Base-by-base conservation (phyloP, 2,797 vertebrate species). In the Muscicapa striata region DNA sequence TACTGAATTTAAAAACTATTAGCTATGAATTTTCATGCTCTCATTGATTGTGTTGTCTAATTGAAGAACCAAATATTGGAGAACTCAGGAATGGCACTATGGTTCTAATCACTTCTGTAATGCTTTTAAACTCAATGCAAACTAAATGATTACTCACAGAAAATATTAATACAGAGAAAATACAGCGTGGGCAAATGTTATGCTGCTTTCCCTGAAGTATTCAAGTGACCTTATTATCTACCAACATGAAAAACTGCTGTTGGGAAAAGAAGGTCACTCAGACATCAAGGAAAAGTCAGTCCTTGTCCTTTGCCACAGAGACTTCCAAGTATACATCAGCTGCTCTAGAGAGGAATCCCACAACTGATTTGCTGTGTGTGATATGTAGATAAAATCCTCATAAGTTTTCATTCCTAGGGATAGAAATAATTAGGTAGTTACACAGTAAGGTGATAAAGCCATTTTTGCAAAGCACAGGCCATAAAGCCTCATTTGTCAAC, bases 161-260 rank as follows among this genome's bases (percentile, higher is more conserved):
- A 87, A 78, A 68, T 59, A 49, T 58, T 58, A 78, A 18, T 70
- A 10, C 59, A 70, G 61, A 70, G 57, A 80, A 74, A 86, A 67
- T 32, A 61, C 9, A 55, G 41, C 2, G 1, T 67, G 29, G 75
- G 36, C n/a, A 82, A 95, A 87, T 83, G 85, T 76, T 80, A 34
- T 13, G 16, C 54, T 83, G 68, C 79, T 87, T 91, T 83, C 61
- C 79, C 68, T 70, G 38, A 90, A 81, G 61, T 86, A 59, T 85
- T 89, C 63, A 85, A 63, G 87, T 94, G 87, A 94, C 87, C 74
- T 87, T 92, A 78, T 82, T 89, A 59, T 82, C 82, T 70, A 77
- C 59, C 48, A 91, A 67, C 68, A 77, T 57, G 34, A 91, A 90
- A 91, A 93, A 83, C 46, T 67, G 13, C 46, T 80, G 61, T 78